Evolutionary conservation across 35 echinoderm and acorn worm species (phyloP).

Genomic region (Apostichopus parvimensis): DNA sequence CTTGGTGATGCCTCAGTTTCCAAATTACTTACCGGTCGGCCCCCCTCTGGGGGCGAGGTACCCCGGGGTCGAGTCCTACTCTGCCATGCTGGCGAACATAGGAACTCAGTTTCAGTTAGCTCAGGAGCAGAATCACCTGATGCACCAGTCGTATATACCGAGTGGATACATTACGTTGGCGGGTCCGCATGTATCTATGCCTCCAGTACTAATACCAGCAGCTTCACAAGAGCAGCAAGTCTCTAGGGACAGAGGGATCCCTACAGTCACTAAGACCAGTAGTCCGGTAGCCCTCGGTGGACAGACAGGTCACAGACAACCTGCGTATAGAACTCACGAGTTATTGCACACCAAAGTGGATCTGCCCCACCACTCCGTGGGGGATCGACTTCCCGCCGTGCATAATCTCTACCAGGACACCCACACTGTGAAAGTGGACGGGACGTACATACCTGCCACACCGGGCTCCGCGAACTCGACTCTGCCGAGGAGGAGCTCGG

Average conservation of each 20-base stretch:
- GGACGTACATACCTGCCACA: constrained; percentile 5
- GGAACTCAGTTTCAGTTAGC: constrained; percentile 79
- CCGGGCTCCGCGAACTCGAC: neutral
- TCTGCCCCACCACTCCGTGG: neutral
- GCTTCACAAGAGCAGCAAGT: constrained; percentile 12
- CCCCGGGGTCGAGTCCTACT: constrained; percentile 78
- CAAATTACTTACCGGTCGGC: constrained; percentile 38
- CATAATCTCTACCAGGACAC: constrained; percentile 30
- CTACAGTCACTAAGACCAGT: neutral
- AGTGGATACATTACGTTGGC: constrained; percentile 65
- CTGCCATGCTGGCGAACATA: constrained; percentile 91
- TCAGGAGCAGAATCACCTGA: constrained; percentile 59
- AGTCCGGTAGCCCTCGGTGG: neutral
- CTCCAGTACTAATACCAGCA: constrained; percentile 56
- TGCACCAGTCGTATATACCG: constrained; percentile 63
- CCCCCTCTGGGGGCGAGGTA: constrained; percentile 54
- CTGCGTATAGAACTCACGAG: constrained; percentile 19
- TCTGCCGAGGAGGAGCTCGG: neutral
- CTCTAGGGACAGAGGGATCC: neutral
- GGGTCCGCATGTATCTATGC: constrained; percentile 41
- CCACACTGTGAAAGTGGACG: constrained; percentile 25
- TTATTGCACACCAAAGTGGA: constrained; percentile 8
- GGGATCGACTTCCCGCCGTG: neutral
- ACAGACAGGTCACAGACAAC: neutral
- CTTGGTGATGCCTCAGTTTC: constrained; percentile 17